These are phyloP conservation scores for Cinclus cinclus DNA, from an alignment of 2,113 vertebrate species.

Conservation along the genomic window DNA sequence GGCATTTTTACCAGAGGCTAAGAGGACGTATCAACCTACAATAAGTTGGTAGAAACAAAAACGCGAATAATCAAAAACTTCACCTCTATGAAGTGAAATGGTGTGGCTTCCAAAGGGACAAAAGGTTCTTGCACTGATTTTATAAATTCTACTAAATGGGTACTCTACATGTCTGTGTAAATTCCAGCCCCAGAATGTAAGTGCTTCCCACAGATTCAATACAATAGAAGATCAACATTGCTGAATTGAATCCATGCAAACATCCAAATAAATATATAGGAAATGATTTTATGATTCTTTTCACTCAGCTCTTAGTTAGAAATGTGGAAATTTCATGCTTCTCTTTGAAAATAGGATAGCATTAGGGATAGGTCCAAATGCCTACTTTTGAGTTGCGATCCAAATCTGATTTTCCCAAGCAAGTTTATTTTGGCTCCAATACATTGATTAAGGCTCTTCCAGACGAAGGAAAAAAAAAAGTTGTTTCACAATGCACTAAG, in stretches of 20 bases:
- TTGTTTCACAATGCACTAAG: neutral
- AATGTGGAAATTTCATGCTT: neutral
- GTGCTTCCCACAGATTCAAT: slow-evolving; percentile 18
- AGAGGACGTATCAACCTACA: neutral
- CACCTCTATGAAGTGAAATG: neutral
- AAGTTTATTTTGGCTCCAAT: neutral
- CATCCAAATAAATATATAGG: slow-evolving; percentile 20
- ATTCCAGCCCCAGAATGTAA: neutral
- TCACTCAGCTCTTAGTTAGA: neutral
- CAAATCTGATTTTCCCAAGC: neutral
- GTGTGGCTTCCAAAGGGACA: neutral
- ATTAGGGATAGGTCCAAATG: neutral
- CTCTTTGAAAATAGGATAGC: neutral
- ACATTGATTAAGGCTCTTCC: neutral
- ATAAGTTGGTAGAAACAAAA: neutral
- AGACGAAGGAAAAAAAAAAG: neutral
- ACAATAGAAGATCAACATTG: slow-evolving; percentile 8
- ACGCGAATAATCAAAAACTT: neutral
- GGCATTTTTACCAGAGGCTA: neutral
- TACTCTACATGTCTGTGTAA: slow-evolving; percentile 2
- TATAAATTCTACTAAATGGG: neutral
- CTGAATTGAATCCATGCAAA: slow-evolving; percentile 16
- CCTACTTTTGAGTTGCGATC: neutral
- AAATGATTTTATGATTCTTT: slow-evolving; percentile 24
- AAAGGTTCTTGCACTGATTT: neutral